Evolutionary conservation across 2,888 invertebrate species (phyloP).

Genomic region (Cloeon dipterum): DNA sequence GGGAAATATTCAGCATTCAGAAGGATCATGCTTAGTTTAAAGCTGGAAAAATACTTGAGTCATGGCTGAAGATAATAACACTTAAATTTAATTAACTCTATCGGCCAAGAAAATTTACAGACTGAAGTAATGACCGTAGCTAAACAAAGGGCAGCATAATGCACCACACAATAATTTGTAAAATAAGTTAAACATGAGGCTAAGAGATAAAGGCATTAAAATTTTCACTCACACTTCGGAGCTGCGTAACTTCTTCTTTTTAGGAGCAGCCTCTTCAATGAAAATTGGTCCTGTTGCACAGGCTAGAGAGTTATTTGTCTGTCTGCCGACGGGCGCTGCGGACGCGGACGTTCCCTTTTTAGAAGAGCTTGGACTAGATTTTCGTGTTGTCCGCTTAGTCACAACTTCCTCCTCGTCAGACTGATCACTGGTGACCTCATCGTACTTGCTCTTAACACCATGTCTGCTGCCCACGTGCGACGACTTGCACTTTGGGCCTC

Average conservation of each 20-base stretch:
- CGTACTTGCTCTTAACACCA: too few relatives aligned
- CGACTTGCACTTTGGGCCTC: too few relatives aligned
- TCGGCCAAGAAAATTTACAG: too few relatives aligned
- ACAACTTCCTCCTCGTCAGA: slow-evolving; percentile 7
- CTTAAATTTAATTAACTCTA: not conserved
- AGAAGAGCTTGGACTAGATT: slow-evolving; percentile 7
- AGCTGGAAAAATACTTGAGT: slow-evolving; percentile 21
- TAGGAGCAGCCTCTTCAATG: slow-evolving; percentile 24
- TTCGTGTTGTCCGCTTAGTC: not conserved
- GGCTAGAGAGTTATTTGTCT: slow-evolving; percentile 69
- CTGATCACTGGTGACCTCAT: too few relatives aligned
- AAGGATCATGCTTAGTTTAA: not conserved
- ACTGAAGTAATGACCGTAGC: too few relatives aligned
- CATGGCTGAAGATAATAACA: slow-evolving; percentile 2
- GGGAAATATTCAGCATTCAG: not conserved
- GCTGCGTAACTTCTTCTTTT: slow-evolving; percentile 35
- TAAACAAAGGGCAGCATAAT: too few relatives aligned
- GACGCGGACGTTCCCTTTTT: slow-evolving; percentile 12
- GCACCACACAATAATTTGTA: not conserved
- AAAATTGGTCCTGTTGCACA: slow-evolving; percentile 66
- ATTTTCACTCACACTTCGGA: slow-evolving; percentile 38
- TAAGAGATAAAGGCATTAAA: too few relatives aligned
- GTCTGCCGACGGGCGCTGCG: slow-evolving; percentile 36
- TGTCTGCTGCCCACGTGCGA: too few relatives aligned
- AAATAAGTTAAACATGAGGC: too few relatives aligned